Conservation (phyloP, 2,888 invertebrate genomes). For the Metacarcinus magister region DNA sequence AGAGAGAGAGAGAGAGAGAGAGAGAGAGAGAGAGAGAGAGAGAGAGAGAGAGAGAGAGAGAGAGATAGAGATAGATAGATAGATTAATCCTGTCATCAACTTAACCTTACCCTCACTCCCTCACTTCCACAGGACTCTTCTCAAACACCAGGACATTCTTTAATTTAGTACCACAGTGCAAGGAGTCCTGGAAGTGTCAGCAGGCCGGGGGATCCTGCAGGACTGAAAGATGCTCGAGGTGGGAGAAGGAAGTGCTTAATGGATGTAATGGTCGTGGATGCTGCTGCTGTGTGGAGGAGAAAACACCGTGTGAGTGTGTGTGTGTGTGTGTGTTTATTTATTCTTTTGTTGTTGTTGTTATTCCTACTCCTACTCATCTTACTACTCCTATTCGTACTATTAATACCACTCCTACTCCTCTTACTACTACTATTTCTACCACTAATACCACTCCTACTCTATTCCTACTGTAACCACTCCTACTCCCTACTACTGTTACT, state of each 20-base stretch:
- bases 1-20: constrained; percentile 26
- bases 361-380: too few relatives aligned
- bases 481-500: neutral
- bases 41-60: neutral
- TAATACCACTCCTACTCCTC: too few relatives aligned
- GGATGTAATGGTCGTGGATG: neutral
- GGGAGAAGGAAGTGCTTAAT: neutral
- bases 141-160: neutral
- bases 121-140: neutral
- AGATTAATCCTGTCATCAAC: neutral
- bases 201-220: neutral
- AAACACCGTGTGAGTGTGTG: neutral
- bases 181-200: neutral
- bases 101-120: neutral
- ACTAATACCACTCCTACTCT: too few relatives aligned
- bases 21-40: constrained; percentile 26
- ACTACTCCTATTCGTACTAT: too few relatives aligned
- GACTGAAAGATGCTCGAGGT: neutral
- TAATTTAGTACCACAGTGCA: neutral
- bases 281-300: neutral
- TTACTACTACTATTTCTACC: too few relatives aligned
- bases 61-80: neutral
- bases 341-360: neutral
- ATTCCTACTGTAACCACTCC: too few relatives aligned
- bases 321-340: neutral